These are phyloP conservation scores for Agrypnus murinus DNA, from an alignment of 2,888 invertebrate species.

Conservation along the genomic window DNA sequence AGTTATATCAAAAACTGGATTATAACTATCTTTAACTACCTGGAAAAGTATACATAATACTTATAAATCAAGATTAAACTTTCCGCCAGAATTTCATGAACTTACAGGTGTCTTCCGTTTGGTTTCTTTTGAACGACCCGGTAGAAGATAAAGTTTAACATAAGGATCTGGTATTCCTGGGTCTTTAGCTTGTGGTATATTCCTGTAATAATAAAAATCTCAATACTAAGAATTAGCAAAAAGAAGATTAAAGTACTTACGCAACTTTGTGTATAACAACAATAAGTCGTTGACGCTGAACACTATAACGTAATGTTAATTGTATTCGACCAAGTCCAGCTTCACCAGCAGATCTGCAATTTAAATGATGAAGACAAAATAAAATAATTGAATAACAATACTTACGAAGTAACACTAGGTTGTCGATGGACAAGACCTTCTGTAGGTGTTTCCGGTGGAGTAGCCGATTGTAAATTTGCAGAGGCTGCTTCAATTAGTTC, in stretches of 20 bases:
- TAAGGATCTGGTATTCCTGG: slow-evolving; percentile 91
- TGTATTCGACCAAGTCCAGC: slow-evolving; percentile 87
- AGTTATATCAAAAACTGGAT: slow-evolving; percentile 92
- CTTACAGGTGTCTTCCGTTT: slow-evolving; percentile 89
- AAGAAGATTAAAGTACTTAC: slow-evolving; percentile 74
- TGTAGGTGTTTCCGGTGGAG: slow-evolving; percentile 65
- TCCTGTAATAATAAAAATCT: slow-evolving; percentile 71
- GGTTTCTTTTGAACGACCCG: slow-evolving; percentile 88
- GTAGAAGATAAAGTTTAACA: slow-evolving; percentile 90
- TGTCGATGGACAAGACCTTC: slow-evolving; percentile 66
- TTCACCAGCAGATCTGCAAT: slow-evolving; percentile 79
- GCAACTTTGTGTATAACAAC: slow-evolving; percentile 92
- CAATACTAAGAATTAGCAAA: slow-evolving; percentile 4
- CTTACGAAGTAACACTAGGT: slow-evolving; percentile 69
- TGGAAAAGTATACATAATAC: slow-evolving; percentile 65
- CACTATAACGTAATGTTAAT: slow-evolving; percentile 89
- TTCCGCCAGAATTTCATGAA: too few species aligned
- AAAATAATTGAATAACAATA: slow-evolving; percentile 17
- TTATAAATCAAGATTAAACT: too few species aligned
- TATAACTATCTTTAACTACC: slow-evolving; percentile 90
- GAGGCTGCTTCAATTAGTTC: slow-evolving; percentile 64
- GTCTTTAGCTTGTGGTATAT: slow-evolving; percentile 84
- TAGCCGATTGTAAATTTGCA: slow-evolving; percentile 57
- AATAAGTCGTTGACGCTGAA: slow-evolving; percentile 86
- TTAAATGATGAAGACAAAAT: background rate